phyloP scores from a whole-genome alignment of 2,797 vertebrate species.

The Cossypha caffra region DNA sequence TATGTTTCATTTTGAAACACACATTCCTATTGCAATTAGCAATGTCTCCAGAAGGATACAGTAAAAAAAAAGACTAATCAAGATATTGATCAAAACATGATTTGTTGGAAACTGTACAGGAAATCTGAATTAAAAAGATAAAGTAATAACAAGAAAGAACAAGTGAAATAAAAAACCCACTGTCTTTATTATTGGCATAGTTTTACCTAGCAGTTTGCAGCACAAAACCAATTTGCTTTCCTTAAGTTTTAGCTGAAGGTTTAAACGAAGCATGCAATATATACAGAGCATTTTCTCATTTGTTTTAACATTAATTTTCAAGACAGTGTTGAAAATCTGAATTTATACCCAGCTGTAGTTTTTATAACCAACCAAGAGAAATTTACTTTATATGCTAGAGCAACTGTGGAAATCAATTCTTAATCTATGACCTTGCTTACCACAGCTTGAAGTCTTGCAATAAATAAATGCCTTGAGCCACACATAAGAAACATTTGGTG shows the following conservation, averaged over 20 bases:
- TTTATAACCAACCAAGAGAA: slow-evolving; percentile 38
- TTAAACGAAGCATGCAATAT: not conserved
- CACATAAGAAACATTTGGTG: slow-evolving; percentile 32
- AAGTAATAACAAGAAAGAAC: not conserved
- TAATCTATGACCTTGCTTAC: slow-evolving; percentile 50
- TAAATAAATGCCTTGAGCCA: slow-evolving; percentile 53
- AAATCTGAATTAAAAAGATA: not conserved
- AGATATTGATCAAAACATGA: not conserved
- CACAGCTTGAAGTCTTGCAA: slow-evolving; percentile 48
- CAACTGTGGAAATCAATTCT: slow-evolving; percentile 52
- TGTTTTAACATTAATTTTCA: slow-evolving; percentile 16
- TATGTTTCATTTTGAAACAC: not conserved
- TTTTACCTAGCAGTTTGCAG: not conserved
- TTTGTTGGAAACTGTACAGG: not conserved
- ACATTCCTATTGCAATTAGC: not conserved
- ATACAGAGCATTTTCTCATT: not conserved
- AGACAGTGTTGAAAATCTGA: not conserved
- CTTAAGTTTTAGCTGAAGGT: not conserved
- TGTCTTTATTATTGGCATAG: not conserved
- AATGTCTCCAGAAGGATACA: not conserved
- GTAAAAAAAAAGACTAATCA: not conserved
- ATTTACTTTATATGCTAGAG: slow-evolving; percentile 39
- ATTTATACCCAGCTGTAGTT: slow-evolving; percentile 10
- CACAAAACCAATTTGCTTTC: not conserved
- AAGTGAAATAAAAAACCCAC: not conserved